Base-by-base conservation (phyloP, 2,888 invertebrate species). In the Luperina nickerlii region DNA sequence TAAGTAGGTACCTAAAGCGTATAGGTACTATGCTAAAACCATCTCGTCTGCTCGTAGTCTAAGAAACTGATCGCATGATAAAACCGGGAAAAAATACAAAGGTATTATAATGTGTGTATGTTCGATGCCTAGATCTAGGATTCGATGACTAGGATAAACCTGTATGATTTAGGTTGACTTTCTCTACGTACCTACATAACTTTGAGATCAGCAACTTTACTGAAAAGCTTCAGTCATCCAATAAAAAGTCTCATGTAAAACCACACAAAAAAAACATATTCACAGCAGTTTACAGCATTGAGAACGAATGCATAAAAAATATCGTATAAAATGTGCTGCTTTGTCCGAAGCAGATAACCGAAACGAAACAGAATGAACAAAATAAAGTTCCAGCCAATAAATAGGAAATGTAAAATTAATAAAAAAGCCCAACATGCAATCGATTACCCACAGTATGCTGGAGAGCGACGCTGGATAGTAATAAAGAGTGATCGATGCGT, bases 401-500 rank as follows among this genome's bases (percentile, higher is more conserved):
- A 87, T 74, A 84, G 72, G 63, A 76, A 80, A 77, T 87, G 72
- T 84, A 68, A 84, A 87, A 87, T 87, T 87, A 87, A 80, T 84
- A 85, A 85, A 85, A 85, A 87, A 63, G 54, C 20, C 68, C 76
- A 77, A 84, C 76, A 74, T 77, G 73, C 85, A 84, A 85, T 87
- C 87, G 83, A 84, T 84, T 87, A 87, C 88, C 5, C 78, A 71
- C 81, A 80, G 77, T 85, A 81, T 89, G 82, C 71, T 86, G 68
- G 78, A 66, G 78, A 87, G 81, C 80, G 81, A 66, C 76, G 62
- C 66, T 77, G 76, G 82, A 79, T 81, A 83, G 85, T 83, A 89
- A 89, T 89, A 88, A 89, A 84, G 83, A 85, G 82, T 90, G 90
- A 90, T 89, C 83, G 91, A 92, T 91, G 91, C 79, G 85, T 78